phyloP scores from a whole-genome alignment of 1,140 invertebrate genomes.

The Sminthurinus signatus region DNA sequence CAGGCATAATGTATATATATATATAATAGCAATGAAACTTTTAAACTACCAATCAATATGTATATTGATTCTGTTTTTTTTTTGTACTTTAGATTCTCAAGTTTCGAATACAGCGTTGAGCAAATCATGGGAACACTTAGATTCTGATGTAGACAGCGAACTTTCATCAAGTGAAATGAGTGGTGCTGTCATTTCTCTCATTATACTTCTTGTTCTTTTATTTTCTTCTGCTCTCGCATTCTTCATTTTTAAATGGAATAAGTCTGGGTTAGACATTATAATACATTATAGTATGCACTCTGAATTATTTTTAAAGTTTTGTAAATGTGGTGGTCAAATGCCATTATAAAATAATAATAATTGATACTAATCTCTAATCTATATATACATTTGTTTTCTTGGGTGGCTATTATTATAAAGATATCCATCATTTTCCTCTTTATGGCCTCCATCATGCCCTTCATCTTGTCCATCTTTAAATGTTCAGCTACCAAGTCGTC shows the following conservation, averaged over 20 bases:
- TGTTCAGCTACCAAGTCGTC: not conserved
- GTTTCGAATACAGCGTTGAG: conserved; percentile 17
- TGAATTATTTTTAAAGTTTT: no score
- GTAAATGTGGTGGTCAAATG: no score
- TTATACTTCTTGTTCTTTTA: conserved; percentile 26
- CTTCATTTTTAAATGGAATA: conserved; percentile 33
- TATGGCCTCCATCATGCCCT: not conserved
- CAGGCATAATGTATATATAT: no score
- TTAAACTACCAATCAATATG: not conserved
- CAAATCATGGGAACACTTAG: conserved; percentile 20
- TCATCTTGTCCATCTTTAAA: not conserved
- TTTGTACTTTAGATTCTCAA: conserved; percentile 16
- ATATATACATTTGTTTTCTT: not conserved
- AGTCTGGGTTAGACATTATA: conserved; percentile 13
- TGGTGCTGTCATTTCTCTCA: conserved; percentile 21
- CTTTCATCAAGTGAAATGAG: conserved; percentile 13
- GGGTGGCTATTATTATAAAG: not conserved
- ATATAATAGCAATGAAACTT: no score
- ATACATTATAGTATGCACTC: not conserved
- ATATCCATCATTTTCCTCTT: not conserved
- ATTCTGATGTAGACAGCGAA: not conserved
- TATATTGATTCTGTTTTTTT: not conserved
- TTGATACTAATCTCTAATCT: not conserved
- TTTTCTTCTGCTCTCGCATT: conserved; percentile 16
- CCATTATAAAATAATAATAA: no score